phyloP scores from a whole-genome alignment of 2,113 vertebrate species.

The Platysteira castanea region DNA sequence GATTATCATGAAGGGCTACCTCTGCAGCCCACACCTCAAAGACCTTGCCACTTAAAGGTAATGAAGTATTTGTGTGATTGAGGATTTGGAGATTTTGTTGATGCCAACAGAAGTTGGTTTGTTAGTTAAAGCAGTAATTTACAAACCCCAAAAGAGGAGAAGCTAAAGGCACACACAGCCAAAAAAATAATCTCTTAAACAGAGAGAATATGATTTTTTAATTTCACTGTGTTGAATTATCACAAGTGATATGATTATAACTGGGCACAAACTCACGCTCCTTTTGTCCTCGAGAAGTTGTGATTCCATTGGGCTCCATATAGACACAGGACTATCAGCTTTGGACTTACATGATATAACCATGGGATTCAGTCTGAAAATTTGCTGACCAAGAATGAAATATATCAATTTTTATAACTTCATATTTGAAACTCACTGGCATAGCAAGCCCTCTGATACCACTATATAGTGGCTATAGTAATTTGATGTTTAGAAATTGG shows the following conservation, averaged over 20 bases:
- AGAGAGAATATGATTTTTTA: not conserved
- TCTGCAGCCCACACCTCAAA: not conserved
- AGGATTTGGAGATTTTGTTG: not conserved
- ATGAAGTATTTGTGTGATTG: not conserved
- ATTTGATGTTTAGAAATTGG: conserved; percentile 9
- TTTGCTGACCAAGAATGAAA: not conserved
- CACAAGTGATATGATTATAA: not conserved
- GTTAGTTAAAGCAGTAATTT: not conserved
- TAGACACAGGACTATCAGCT: not conserved
- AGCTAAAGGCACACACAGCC: not conserved
- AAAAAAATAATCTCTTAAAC: not conserved
- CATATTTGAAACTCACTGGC: not conserved
- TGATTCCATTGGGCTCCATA: not conserved
- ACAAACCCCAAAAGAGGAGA: not conserved
- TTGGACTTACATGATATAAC: not conserved
- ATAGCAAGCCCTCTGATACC: not conserved
- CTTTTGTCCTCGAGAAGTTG: not conserved
- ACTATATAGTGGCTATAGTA: not conserved
- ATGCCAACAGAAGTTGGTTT: not conserved
- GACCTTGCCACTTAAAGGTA: not conserved
- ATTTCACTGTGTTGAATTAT: not conserved
- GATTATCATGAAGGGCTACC: not conserved
- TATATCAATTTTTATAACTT: not conserved
- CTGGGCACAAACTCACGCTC: not conserved
- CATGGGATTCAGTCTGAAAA: not conserved